These are phyloP conservation scores for Melanophora roralis DNA, from an alignment of 2,888 invertebrate species.

Conservation along the genomic window DNA sequence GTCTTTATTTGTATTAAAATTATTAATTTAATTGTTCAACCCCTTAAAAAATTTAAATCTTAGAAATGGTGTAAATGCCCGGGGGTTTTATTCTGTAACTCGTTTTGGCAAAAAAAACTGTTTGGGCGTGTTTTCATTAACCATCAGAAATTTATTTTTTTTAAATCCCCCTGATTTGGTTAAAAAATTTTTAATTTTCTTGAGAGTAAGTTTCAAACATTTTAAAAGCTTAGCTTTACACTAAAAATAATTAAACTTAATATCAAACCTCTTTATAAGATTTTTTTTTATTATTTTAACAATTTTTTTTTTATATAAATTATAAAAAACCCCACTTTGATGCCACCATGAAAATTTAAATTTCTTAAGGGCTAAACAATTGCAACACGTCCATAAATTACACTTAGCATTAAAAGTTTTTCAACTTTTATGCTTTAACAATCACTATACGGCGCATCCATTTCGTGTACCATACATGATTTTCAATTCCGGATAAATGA, in stretches of 20 bases:
- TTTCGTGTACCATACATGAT: constrained; percentile 88
- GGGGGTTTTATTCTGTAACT: too few relatives aligned
- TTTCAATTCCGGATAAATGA: constrained; percentile 90
- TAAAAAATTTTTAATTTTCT: too few relatives aligned
- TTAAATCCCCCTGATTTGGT: too few relatives aligned
- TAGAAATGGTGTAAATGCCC: too few relatives aligned
- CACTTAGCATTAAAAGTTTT: constrained; percentile 63
- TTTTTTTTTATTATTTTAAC: constrained; percentile 3
- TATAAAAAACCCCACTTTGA: constrained; percentile 35
- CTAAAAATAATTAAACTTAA: background rate
- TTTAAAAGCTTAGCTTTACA: background rate
- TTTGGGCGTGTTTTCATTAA: too few relatives aligned
- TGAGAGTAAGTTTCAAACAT: background rate
- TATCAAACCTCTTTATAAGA: background rate
- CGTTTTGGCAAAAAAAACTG: too few relatives aligned
- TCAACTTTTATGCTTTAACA: constrained; percentile 68
- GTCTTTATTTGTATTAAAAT: constrained; percentile 55
- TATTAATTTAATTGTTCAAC: constrained; percentile 19
- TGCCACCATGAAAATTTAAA: constrained; percentile 49
- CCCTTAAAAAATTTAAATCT: constrained; percentile 18
- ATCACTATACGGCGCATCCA: constrained; percentile 87
- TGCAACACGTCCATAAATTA: constrained; percentile 48
- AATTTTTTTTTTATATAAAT: constrained; percentile 16
- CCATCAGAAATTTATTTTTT: too few relatives aligned
- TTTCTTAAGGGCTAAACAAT: constrained; percentile 52